These are phyloP conservation scores for Silurus asotus DNA, from an alignment of 2,113 vertebrate genomes.

Conservation along the genomic window DNA sequence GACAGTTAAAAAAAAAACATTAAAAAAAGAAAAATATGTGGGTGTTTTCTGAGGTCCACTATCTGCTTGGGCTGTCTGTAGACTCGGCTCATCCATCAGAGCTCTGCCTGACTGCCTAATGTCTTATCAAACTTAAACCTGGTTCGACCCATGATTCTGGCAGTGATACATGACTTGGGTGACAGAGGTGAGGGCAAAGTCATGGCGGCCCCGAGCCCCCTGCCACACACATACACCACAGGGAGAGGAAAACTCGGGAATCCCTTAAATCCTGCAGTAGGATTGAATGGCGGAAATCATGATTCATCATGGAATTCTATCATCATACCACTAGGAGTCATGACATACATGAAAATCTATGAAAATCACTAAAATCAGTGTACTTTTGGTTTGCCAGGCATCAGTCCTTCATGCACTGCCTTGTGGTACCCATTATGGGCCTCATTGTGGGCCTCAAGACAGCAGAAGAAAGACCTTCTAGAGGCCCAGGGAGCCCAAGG, in stretches of 20 bases:
- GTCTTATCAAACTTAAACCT: constrained; percentile 53
- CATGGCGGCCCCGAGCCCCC: not conserved
- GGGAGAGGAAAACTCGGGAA: not conserved
- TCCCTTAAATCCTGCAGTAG: not conserved
- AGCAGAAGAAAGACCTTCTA: not conserved
- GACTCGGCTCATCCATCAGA: constrained; percentile 48
- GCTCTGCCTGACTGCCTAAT: constrained; percentile 25
- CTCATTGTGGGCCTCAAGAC: not conserved
- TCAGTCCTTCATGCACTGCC: not conserved
- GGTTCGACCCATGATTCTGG: constrained; percentile 39
- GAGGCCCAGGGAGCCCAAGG: not conserved
- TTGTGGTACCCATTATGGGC: not conserved
- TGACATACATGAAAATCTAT: not conserved
- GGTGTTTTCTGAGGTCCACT: constrained; percentile 26
- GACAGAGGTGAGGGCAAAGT: constrained; percentile 48
- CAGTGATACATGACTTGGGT: constrained; percentile 50
- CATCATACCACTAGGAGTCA: not conserved
- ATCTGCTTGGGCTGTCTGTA: constrained; percentile 41
- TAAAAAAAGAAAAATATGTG: constrained; percentile 12
- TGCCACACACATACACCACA: not conserved
- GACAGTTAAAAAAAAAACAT: constrained; percentile 25
- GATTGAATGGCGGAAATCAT: not conserved
- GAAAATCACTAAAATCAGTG: not conserved
- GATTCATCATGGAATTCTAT: not conserved
- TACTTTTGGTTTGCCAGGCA: not conserved